phyloP scores from a whole-genome alignment of 2,888 invertebrate genomes.

The Allophyes oxyacanthae region DNA sequence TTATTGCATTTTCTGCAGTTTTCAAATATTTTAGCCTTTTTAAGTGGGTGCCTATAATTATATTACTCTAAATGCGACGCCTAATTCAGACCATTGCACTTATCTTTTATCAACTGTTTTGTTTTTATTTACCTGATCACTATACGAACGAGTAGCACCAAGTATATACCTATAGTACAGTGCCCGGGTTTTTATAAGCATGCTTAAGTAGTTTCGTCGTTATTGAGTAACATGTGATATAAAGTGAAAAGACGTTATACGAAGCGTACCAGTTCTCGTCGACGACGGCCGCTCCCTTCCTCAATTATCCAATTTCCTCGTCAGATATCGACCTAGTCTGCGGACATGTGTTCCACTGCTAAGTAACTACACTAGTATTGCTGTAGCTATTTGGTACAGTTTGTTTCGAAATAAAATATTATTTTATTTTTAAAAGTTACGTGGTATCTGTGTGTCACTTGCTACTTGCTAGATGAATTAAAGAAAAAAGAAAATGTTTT shows the following conservation, averaged over 20 bases:
- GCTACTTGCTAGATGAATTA: too few relatives aligned
- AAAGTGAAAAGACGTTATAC: constrained; percentile 30
- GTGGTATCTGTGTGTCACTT: not conserved
- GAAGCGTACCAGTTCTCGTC: constrained; percentile 35
- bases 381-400: constrained; percentile 33
- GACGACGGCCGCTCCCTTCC: constrained; percentile 78
- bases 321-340: constrained; percentile 74
- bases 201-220: not conserved
- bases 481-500: too few relatives aligned
- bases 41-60: too few relatives aligned
- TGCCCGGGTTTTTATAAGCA: constrained; percentile 1
- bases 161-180: not conserved
- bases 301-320: constrained; percentile 85
- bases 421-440: too few relatives aligned
- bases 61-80: too few relatives aligned
- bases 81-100: too few relatives aligned
- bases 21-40: constrained; percentile 7
- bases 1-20: constrained; percentile 18
- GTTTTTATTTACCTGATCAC: not conserved
- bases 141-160: too few relatives aligned
- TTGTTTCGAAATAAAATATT: constrained; percentile 11
- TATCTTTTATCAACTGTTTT: not conserved
- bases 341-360: constrained; percentile 47
- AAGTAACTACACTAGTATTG: constrained; percentile 16
- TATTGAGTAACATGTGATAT: constrained; percentile 33